Evolutionary conservation across 2,797 vertebrate genomes (phyloP).

Genomic region (Percopsis omiscomaycus): DNA sequence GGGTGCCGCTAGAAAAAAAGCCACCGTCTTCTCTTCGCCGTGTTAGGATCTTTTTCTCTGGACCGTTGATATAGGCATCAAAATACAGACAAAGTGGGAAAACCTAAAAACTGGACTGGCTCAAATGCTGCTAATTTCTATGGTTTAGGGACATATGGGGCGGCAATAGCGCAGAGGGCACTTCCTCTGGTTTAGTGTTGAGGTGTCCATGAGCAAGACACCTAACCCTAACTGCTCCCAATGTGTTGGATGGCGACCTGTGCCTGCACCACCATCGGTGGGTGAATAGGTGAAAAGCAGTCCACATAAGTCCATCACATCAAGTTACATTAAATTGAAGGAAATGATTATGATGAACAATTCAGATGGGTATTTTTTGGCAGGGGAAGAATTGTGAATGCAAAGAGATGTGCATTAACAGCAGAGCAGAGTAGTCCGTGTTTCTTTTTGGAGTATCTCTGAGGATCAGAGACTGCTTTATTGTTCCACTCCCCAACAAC

Average conservation of each 20-base stretch:
- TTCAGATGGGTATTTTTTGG: conserved; percentile 19
- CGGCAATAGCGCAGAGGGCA: too few relatives aligned
- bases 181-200: too few relatives aligned
- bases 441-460: conserved; percentile 43
- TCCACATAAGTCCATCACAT: too few relatives aligned
- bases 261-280: too few relatives aligned
- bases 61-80: conserved; percentile 30
- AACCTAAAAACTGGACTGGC: conserved; percentile 30
- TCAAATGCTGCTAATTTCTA: conserved; percentile 18
- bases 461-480: conserved; percentile 54
- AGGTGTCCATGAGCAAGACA: too few relatives aligned
- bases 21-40: conserved; percentile 6
- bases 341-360: too few relatives aligned
- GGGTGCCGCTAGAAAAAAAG: conserved; percentile 43
- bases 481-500: conserved; percentile 35
- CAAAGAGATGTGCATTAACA: conserved; percentile 32
- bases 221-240: too few relatives aligned
- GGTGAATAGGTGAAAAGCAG: too few relatives aligned
- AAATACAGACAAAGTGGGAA: conserved; percentile 23
- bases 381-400: conserved; percentile 20
- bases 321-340: too few relatives aligned
- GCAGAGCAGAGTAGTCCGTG: conserved; percentile 33
- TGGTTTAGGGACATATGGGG: background rate
- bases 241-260: too few relatives aligned
- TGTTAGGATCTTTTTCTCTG: conserved; percentile 23